Conservation (phyloP, 2,888 invertebrate genomes). For the Biston betularia region DNA sequence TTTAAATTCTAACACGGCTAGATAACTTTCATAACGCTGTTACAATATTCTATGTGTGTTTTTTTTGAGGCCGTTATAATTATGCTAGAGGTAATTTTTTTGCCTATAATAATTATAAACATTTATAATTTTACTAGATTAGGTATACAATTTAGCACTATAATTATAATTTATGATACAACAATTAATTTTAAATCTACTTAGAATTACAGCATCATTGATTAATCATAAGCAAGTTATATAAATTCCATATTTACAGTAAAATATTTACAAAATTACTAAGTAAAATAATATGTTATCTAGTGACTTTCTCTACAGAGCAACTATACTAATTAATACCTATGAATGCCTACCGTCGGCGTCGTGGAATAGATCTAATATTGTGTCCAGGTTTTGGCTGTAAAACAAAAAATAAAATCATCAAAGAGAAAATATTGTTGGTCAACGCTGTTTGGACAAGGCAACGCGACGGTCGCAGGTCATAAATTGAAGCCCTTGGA, state of each 20-base stretch:
- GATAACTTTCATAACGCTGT: constrained; percentile 47
- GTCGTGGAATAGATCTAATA: constrained; percentile 81
- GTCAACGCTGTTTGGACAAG: background rate
- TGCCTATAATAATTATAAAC: constrained; percentile 9
- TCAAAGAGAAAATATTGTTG: constrained; percentile 1
- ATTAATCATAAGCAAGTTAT: constrained; percentile 66
- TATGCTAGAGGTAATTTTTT: constrained; percentile 44
- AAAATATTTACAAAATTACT: constrained; percentile 67
- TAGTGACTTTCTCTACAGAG: constrained; percentile 57
- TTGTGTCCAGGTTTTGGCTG: constrained; percentile 96
- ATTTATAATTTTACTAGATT: constrained; percentile 23
- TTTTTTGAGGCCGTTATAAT: constrained; percentile 63
- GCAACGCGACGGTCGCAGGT: background rate
- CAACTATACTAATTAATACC: constrained; percentile 48
- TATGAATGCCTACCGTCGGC: constrained; percentile 67
- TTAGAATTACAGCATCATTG: constrained; percentile 58
- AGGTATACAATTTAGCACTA: constrained; percentile 32
- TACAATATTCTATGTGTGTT: constrained; percentile 67
- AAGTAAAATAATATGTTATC: constrained; percentile 46
- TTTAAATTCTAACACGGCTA: constrained; percentile 16
- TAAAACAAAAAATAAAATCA: constrained; percentile 54
- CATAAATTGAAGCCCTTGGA: no score
- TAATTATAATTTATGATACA: constrained; percentile 20
- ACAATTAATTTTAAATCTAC: constrained; percentile 15
- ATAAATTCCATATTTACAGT: constrained; percentile 71